Evolutionary conservation across 2,113 vertebrate genomes (phyloP), one percentile per base, ranked within the genome.

Genomic region (Cyprinodon variegatus): DNA sequence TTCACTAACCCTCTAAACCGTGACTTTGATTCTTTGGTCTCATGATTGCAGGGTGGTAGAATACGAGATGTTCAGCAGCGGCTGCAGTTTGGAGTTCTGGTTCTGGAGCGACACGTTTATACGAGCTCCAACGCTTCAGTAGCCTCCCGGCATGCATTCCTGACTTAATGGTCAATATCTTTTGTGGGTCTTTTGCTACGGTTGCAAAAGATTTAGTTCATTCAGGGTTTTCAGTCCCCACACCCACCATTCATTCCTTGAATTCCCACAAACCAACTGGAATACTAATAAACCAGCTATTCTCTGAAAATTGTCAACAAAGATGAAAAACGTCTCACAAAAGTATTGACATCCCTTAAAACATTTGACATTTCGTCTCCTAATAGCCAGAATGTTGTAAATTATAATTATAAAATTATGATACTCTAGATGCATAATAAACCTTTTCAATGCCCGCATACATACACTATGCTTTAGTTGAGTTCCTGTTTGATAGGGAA

Each of bases 41-140:
- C 73, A 70, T 85, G 79, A 93, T 90, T 91, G 79, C 53, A 87
- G 83, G 79, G 76, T 82, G 75, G 75, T 50, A 75, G 79, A 72
- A 86, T 9, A 3, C 4, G 59, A 83, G 74, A 40, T 22, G 37
- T 62, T 62, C 61, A 46, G 68, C 46, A n/a, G 70, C 8, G 7
- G 74, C 74, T 69, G 71, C 78, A 61, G 83, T 84, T 83, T 72
- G 41, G 45, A 69, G 65, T 62, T 81, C 73, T 40, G 48, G 43
- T 61, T 66, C 67, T 74, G 72, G 61, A 41, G 70, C 22, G 43
- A 59, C 74, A 83, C 68, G 61, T 70, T 68, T 62, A 71, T 59
- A n/a, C 12, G n/a, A 36, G 61, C 50, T 78, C 63, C 43, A 61
- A 71, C 60, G 50, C 70, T 68, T n/a, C 60, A 57, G 62, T 11